Conservation (phyloP, 2,888 invertebrate species). For the Ptilodon capucinus region DNA sequence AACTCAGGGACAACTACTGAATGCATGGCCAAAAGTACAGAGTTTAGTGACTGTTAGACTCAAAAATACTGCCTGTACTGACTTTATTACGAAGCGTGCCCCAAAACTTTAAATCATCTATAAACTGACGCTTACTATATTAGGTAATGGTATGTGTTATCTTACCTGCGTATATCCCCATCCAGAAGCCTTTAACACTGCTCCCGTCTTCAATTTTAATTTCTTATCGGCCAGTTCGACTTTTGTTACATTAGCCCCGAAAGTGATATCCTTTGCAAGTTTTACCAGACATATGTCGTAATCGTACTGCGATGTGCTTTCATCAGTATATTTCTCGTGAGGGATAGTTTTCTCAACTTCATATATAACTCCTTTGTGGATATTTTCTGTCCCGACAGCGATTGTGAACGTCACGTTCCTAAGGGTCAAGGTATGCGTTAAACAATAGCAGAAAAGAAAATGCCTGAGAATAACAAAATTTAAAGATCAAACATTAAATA, state of each 20-base stretch:
- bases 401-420: background rate
- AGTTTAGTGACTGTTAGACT: no score
- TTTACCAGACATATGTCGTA: constrained; percentile 16
- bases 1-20: no score
- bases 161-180: constrained; percentile 28
- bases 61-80: no score
- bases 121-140: no score
- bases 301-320: background rate
- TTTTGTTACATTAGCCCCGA: constrained; percentile 27
- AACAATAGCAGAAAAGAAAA: no score
- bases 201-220: constrained; percentile 15
- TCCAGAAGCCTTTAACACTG: constrained; percentile 29
- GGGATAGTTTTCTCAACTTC: background rate
- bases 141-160: no score
- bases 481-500: no score
- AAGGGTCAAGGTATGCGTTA: no score
- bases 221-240: constrained; percentile 13
- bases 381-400: background rate
- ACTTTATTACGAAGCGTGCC: no score
- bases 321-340: background rate
- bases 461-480: no score
- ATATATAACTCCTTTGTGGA: background rate
- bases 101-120: no score
- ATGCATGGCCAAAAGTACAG: no score
- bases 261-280: constrained; percentile 17